Evolutionary conservation across 2,113 vertebrate species (phyloP).

Genomic region (Gadus macrocephalus): DNA sequence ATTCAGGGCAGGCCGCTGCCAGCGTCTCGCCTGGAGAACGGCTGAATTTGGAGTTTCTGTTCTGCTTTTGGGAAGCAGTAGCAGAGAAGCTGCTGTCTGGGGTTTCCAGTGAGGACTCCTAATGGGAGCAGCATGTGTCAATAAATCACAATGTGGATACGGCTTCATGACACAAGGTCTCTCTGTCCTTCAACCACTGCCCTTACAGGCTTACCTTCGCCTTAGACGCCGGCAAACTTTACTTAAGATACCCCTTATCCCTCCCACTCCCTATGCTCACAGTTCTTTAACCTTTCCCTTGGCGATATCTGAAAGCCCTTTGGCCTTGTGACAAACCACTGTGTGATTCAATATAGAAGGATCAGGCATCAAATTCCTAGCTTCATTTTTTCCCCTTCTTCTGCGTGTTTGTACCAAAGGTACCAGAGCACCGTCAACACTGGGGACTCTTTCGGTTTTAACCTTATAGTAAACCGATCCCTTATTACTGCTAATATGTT

Average conservation of each 20-base stretch:
- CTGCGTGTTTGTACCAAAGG: too few relatives aligned
- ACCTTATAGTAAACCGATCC: too few relatives aligned
- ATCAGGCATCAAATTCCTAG: slow-evolving; percentile 47
- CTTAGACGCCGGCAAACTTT: slow-evolving; percentile 36
- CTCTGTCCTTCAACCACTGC: slow-evolving; percentile 14
- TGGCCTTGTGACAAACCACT: slow-evolving; percentile 40
- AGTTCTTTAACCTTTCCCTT: slow-evolving; percentile 22
- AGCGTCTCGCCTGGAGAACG: too few relatives aligned
- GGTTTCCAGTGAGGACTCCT: neutral
- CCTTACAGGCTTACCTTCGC: slow-evolving; percentile 14
- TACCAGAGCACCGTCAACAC: too few relatives aligned
- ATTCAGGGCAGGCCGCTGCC: too few relatives aligned
- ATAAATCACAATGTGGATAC: neutral
- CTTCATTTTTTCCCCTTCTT: too few relatives aligned
- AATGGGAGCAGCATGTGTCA: slow-evolving; percentile 28
- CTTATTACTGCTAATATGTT: too few relatives aligned
- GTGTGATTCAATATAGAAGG: slow-evolving; percentile 28
- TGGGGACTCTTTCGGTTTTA: too few relatives aligned
- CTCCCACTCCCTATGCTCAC: slow-evolving; percentile 3
- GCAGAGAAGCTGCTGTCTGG: neutral
- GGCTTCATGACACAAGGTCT: slow-evolving; percentile 21
- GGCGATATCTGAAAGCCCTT: slow-evolving; percentile 21
- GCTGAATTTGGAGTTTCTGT: too few relatives aligned
- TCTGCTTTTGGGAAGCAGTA: neutral
- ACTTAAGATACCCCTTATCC: slow-evolving; percentile 51